phyloP scores from a whole-genome alignment of 2,113 vertebrate species.

The Regulus satrapa region DNA sequence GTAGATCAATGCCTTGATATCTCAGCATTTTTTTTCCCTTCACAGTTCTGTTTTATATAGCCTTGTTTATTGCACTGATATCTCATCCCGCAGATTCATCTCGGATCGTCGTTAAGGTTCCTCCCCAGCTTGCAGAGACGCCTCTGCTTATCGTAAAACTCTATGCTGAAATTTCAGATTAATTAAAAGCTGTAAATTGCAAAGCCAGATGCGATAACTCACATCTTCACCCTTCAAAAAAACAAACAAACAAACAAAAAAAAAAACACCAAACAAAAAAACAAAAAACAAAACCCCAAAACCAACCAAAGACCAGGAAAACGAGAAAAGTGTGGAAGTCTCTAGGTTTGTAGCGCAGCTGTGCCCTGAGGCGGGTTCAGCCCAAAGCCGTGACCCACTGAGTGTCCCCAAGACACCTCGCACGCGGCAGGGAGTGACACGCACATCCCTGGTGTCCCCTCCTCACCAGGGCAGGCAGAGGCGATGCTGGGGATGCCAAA shows the following conservation, averaged over 20 bases:
- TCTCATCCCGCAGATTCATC: conserved; percentile 42
- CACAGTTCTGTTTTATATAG: not conserved
- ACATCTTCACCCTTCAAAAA: not conserved
- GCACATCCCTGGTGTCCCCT: accelerated
- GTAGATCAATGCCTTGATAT: not conserved
- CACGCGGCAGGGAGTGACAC: not conserved
- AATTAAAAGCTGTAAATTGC: conserved; percentile 72
- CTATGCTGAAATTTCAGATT: conserved; percentile 58
- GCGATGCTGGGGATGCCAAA: accelerated
- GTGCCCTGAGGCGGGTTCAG: not conserved
- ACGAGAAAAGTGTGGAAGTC: not conserved
- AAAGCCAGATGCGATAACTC: conserved; percentile 1
- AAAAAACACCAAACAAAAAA: not conserved
- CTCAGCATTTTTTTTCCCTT: not conserved
- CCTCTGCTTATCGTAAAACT: conserved; percentile 50
- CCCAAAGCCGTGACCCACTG: accelerated
- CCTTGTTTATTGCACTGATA: conserved; percentile 12
- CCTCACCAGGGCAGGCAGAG: too few relatives aligned
- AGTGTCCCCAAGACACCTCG: accelerated
- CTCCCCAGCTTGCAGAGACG: conserved; percentile 45
- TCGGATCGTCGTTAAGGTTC: not conserved
- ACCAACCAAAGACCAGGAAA: not conserved
- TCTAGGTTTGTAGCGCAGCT: accelerated
- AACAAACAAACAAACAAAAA: too few relatives aligned
- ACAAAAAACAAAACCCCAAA: not conserved